Conservation (phyloP, 2,113 vertebrate genomes). For the Capra hircus region DNA sequence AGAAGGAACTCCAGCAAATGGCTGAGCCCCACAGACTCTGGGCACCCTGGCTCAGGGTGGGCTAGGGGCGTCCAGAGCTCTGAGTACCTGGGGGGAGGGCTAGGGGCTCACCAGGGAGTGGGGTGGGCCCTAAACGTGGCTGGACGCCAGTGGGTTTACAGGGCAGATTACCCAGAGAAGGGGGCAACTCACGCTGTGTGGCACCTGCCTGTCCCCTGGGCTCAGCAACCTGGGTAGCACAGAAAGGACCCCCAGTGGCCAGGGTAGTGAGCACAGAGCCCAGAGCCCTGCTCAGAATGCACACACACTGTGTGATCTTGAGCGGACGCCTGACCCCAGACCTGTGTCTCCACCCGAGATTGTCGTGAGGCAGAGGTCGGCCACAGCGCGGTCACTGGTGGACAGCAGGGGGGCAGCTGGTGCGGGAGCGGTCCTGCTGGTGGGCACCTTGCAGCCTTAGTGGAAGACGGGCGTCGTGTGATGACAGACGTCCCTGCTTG, state of each 20-base stretch:
- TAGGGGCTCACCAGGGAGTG: not conserved
- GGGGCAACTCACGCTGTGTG: not conserved
- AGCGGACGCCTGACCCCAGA: too few species aligned
- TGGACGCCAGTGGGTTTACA: not conserved
- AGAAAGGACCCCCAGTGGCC: not conserved
- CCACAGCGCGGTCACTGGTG: accelerated
- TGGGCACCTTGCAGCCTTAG: not conserved
- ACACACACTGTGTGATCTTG: accelerated
- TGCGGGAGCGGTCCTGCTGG: not conserved
- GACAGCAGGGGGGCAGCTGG: not conserved
- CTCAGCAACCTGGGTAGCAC: not conserved
- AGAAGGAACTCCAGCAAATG: not conserved
- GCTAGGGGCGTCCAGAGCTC: accelerated
- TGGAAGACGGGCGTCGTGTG: not conserved
- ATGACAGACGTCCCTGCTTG: not conserved
- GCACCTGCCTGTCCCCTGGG: not conserved
- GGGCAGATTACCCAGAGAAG: not conserved
- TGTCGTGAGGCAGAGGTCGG: accelerated
- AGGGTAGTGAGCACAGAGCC: too few species aligned
- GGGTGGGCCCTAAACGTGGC: too few species aligned
- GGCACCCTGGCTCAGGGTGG: too few species aligned
- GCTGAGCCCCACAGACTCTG: accelerated
- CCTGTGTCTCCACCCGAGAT: accelerated
- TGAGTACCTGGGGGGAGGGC: too few species aligned
- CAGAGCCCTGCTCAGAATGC: not conserved